phyloP scores from a whole-genome alignment of 2,797 vertebrate genomes.

The Channa striata region DNA sequence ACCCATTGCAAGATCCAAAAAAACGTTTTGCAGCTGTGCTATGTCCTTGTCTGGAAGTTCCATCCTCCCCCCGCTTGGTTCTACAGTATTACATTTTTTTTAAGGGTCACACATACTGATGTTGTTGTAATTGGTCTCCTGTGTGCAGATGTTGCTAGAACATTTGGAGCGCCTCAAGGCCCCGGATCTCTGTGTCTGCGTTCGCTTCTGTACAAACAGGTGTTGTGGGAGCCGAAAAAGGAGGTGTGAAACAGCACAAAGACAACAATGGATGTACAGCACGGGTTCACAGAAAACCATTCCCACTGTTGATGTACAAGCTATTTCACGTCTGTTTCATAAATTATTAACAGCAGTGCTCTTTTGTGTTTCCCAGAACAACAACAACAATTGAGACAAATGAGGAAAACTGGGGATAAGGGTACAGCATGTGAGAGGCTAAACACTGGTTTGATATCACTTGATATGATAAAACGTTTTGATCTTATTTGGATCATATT shows the following conservation, averaged over 20 bases:
- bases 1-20: constrained; percentile 24
- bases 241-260: constrained; percentile 31
- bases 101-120: constrained; percentile 64
- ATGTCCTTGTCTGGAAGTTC: constrained; percentile 35
- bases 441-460: too few species aligned
- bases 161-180: constrained; percentile 68
- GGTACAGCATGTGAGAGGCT: constrained; percentile 14
- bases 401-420: constrained; percentile 33
- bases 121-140: constrained; percentile 78
- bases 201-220: constrained; percentile 62
- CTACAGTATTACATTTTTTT: constrained; percentile 46
- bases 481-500: too few species aligned
- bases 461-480: neutral
- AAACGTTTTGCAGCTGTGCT: constrained; percentile 23
- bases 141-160: constrained; percentile 63
- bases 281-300: constrained; percentile 62
- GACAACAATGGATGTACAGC: constrained; percentile 61
- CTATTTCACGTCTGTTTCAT: constrained; percentile 73
- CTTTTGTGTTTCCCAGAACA: constrained; percentile 69
- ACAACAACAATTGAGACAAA: constrained; percentile 68
- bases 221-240: constrained; percentile 49
- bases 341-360: constrained; percentile 75
- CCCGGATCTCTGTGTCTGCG: constrained; percentile 47
- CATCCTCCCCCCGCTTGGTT: constrained; percentile 19
- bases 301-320: constrained; percentile 67